Percentiles rank a stretch among this genome's conserved stretches.
Conservation (phyloP, 2,888 invertebrate genomes). For the Helleia helle region DNA sequence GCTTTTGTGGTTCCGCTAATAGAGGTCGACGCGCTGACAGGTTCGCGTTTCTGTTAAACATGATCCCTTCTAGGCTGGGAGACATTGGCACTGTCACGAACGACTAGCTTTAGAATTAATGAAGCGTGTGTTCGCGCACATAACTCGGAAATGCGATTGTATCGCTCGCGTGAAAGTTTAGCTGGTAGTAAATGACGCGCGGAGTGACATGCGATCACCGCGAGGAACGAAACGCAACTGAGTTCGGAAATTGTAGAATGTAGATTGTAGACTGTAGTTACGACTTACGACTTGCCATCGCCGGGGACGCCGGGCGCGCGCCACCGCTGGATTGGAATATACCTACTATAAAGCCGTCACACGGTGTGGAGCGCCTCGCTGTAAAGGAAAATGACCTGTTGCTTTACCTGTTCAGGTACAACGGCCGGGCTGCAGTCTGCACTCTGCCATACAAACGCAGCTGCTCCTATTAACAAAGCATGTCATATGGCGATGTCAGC, state of each 20-base stretch:
- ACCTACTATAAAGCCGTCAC: neutral
- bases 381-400: constrained; percentile 61
- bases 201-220: constrained; percentile 28
- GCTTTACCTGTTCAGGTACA: constrained; percentile 68
- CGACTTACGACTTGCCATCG: no score
- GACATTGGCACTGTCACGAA: constrained; percentile 67
- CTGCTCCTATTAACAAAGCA: constrained; percentile 54
- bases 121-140: constrained; percentile 60
- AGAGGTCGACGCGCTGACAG: constrained; percentile 66
- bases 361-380: constrained; percentile 43
- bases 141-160: constrained; percentile 43
- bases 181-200: constrained; percentile 26
- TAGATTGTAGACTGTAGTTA: no score
- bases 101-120: constrained; percentile 35
- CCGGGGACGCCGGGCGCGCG: constrained; percentile 15
- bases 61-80: constrained; percentile 66
- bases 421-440: no score
- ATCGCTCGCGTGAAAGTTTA: constrained; percentile 38
- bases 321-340: neutral
- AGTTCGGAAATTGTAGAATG: constrained; percentile 7
- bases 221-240: constrained; percentile 45
- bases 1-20: constrained; percentile 65
- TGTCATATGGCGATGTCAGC: constrained; percentile 45
- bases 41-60: constrained; percentile 64
- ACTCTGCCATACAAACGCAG: constrained; percentile 50